Percentiles rank a stretch among this genome's conserved stretches.
These are phyloP conservation scores for Puntigrus tetrazona DNA, from an alignment of 2,113 vertebrate genomes.

Conservation along the genomic window DNA sequence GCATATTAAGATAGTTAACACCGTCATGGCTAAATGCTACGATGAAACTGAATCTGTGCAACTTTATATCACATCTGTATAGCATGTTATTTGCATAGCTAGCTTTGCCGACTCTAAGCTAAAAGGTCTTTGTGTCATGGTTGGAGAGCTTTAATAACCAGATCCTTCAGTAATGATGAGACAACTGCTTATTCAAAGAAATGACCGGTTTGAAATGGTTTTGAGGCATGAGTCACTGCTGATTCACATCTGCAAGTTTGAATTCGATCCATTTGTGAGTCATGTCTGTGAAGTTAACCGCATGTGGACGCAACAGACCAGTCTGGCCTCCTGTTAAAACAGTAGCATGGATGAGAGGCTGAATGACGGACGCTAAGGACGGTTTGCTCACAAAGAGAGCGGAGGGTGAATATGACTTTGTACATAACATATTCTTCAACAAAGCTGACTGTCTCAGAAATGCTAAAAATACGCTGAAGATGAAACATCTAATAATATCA, in stretches of 20 bases:
- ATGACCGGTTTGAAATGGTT: slow-evolving; percentile 17
- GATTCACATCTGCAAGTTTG: slow-evolving; percentile 43
- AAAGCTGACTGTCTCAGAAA: slow-evolving; percentile 45
- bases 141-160: not conserved
- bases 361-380: not conserved
- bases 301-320: slow-evolving; percentile 30
- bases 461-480: not conserved
- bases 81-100: not conserved
- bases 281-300: slow-evolving; percentile 40
- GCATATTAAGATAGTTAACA: not conserved
- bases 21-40: not conserved
- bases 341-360: not conserved
- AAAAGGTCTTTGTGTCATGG: not conserved
- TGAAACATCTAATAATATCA: not conserved
- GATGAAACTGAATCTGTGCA: not conserved
- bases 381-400: not conserved
- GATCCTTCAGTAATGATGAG: not conserved
- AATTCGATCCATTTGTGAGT: slow-evolving; percentile 48
- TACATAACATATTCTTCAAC: slow-evolving; percentile 30
- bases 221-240: slow-evolving; percentile 32
- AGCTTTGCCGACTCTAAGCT: not conserved
- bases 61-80: not conserved
- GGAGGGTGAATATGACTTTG: slow-evolving; percentile 59
- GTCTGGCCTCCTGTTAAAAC: slow-evolving; percentile 4
- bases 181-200: slow-evolving; percentile 10